Evolutionary conservation across 2,888 invertebrate genomes (phyloP), one percentile per base, ranked within the genome.

Genomic region (Heliconius ethilla): DNA sequence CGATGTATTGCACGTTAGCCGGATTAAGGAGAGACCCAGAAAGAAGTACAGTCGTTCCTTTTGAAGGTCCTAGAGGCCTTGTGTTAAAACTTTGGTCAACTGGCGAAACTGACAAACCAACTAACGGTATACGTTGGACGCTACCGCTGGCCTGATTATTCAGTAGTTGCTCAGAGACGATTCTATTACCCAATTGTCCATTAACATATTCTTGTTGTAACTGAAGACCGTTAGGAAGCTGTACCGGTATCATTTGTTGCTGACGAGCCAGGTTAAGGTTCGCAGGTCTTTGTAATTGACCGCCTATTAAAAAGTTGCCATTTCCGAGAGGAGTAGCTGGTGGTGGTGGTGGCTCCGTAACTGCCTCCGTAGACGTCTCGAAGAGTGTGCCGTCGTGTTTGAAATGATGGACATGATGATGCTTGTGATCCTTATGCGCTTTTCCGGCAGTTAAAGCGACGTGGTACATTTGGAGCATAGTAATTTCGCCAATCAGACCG

Each of bases 381-480:
- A 96, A 89, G 25, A 95, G 95, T 25, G 93, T 94, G 0, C 97
- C 97, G 81, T 97, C 96, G 86, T 97, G 97, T 84, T 96, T 96
- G 86, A 96, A 97, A 85, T 97, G 97, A 87, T 97, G 97, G 0
- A 96, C 97, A 89, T 98, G 97, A 87, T 98, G 98, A 86, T 98
- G 98, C 86, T 97, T 98, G 90, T 98, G 97, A 86, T 97, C 97
- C 82, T 96, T 96, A 91, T 98, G 97, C 0, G 97, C 97, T 89
- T 98, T 98, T 0, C 98, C 98, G 3, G 97, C 97, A 4, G 97
- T 97, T 79, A 98, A 87, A 0, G 97, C 97, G 0, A 97, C 97
- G 79, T 96, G 96, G 91, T 98, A 98, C 27, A 98, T 89, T 87
- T 97, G 97, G 1, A 97, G 89, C 95, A 98, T 96, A 3, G 98